Percentiles rank a stretch among this genome's conserved stretches.
Conservation (phyloP, 2,797 vertebrate species). For the Rhinella marina region DNA sequence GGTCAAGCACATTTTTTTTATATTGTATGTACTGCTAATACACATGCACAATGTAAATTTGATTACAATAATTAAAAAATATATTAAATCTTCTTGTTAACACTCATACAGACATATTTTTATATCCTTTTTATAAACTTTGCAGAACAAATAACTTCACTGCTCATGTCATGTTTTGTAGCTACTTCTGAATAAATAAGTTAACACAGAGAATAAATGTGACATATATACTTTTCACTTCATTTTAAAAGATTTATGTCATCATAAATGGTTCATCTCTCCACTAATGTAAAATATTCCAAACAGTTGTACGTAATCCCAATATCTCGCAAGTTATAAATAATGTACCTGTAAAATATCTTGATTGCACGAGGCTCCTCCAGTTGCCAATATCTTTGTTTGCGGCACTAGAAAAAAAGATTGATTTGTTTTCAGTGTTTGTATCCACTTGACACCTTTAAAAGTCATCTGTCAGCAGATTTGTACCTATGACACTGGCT, state of each 20-base stretch:
- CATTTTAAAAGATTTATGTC: background rate
- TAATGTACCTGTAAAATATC: constrained; percentile 86
- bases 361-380: constrained; percentile 88
- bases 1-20: background rate
- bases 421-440: background rate
- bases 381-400: constrained; percentile 90
- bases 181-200: background rate
- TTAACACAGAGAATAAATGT: background rate
- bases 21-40: background rate
- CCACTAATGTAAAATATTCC: background rate
- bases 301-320: background rate
- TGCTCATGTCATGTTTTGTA: no score
- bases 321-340: background rate
- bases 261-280: constrained; percentile 12
- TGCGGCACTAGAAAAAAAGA: constrained; percentile 78
- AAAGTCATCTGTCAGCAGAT: no score
- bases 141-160: background rate
- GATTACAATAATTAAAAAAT: background rate
- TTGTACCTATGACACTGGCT: no score
- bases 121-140: background rate
- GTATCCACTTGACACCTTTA: background rate
- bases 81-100: no score
- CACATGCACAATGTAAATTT: background rate
- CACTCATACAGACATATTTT: background rate
- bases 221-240: no score